phyloP scores from a whole-genome alignment of 2,113 vertebrate species.

The Tragelaphus strepsiceros region DNA sequence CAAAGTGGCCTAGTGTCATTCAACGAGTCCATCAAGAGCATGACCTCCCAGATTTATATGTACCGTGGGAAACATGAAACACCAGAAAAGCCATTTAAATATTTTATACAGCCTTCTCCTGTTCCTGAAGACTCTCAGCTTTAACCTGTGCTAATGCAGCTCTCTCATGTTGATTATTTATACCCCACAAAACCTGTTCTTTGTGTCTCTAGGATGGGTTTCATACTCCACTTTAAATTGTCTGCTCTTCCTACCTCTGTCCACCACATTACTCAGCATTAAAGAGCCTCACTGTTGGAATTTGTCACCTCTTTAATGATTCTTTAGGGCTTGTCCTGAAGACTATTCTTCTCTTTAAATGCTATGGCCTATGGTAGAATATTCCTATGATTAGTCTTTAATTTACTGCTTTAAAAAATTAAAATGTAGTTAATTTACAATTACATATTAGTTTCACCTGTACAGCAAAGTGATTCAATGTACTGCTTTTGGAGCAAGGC shows the following conservation, averaged over 20 bases:
- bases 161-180: neutral
- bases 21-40: neutral
- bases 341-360: neutral
- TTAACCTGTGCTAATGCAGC: neutral
- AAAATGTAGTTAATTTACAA: neutral
- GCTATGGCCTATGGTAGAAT: neutral
- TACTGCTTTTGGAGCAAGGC: neutral
- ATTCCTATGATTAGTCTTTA: neutral
- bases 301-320: neutral
- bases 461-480: neutral
- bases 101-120: slow-evolving; percentile 24
- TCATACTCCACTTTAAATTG: neutral
- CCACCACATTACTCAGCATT: neutral
- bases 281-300: neutral
- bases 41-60: slow-evolving; percentile 32
- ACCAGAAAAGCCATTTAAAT: neutral
- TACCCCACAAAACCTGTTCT: neutral
- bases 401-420: neutral
- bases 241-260: neutral
- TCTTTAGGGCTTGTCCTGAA: neutral
- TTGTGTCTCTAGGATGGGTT: neutral
- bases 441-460: neutral
- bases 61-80: neutral
- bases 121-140: neutral
- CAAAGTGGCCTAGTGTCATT: neutral